Percentiles rank a stretch among this genome's conserved stretches.
Evolutionary conservation across 2,797 vertebrate genomes (phyloP).

Genomic region (Catharus ustulatus): DNA sequence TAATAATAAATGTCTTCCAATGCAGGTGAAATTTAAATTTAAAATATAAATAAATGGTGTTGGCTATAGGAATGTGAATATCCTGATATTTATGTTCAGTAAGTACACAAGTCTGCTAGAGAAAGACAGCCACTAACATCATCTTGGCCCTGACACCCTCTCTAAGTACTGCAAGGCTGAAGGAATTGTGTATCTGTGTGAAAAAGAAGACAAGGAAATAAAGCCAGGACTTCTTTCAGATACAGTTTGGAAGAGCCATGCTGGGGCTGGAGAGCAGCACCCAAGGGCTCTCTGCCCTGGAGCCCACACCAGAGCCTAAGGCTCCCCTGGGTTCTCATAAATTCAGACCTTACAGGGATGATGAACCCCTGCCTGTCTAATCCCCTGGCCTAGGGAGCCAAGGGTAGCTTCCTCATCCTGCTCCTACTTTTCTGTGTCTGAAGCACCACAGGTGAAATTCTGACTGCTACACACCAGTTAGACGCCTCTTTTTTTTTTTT

Average conservation of each 20-base stretch:
- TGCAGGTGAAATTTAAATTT: constrained; percentile 34
- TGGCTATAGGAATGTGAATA: constrained; percentile 12
- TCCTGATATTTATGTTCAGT: constrained; percentile 7
- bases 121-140: background rate
- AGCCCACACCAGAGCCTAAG: background rate
- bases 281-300: background rate
- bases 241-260: background rate
- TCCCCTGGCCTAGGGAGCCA: fast-evolving
- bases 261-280: background rate
- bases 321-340: background rate
- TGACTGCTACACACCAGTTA: background rate
- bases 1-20: constrained; percentile 23
- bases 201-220: background rate
- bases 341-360: background rate
- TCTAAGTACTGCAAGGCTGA: background rate
- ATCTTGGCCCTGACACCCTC: background rate
- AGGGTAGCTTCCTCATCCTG: background rate
- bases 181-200: fast-evolving
- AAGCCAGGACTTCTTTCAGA: background rate
- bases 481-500: background rate
- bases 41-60: constrained; percentile 17
- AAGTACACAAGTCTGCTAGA: background rate
- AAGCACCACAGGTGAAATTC: background rate
- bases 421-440: background rate
- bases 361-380: background rate